phyloP scores from a whole-genome alignment of 1,140 invertebrate species.

The Penaeus vannamei region DNA sequence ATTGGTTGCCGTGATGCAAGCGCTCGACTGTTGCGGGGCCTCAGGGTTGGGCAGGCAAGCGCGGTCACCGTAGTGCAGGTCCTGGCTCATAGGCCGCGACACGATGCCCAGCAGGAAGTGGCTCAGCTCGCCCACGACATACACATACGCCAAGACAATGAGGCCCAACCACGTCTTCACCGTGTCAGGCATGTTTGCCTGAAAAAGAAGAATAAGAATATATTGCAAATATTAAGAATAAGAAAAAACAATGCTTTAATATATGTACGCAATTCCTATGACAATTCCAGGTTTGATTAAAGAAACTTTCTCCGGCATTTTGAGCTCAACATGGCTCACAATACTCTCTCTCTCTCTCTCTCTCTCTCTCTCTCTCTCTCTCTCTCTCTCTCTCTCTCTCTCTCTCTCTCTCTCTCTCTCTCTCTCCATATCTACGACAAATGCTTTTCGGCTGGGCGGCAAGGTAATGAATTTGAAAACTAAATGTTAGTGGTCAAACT shows the following conservation, averaged over 20 bases:
- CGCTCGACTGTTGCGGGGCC: conserved; percentile 70
- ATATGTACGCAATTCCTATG: no score
- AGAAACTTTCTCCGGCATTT: no score
- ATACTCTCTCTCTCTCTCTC: no score
- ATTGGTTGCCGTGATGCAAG: conserved; percentile 69
- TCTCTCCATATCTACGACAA: no score
- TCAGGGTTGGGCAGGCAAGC: conserved; percentile 83
- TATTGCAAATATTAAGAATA: background rate
- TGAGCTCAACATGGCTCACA: no score
- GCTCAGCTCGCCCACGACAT: conserved; percentile 86
- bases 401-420: no score
- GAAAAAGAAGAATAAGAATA: background rate
- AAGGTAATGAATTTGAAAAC: no score
- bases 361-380: no score
- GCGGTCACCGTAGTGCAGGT: conserved; percentile 90
- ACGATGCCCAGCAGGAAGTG: conserved; percentile 90
- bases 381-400: no score
- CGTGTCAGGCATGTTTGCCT: background rate
- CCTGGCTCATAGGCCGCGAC: conserved; percentile 85
- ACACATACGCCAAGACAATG: conserved; percentile 83
- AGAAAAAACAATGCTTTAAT: background rate
- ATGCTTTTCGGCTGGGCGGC: no score
- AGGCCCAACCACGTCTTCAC: conserved; percentile 77
- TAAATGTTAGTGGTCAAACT: no score
- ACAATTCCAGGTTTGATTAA: no score